phyloP scores from a whole-genome alignment of 2,113 vertebrate species.

The Sinocyclocheilus rhinocerous region DNA sequence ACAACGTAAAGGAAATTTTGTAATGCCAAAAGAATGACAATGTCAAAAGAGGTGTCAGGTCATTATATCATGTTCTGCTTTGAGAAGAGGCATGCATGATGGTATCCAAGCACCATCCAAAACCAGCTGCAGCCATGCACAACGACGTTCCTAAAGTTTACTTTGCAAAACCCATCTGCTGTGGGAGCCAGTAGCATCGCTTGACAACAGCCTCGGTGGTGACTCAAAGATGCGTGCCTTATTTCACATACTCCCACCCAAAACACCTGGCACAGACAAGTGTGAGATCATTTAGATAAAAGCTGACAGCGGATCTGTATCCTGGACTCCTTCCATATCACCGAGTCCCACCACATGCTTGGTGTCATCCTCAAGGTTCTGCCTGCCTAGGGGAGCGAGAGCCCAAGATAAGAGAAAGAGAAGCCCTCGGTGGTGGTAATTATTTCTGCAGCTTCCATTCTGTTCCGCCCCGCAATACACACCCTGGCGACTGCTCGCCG shows the following conservation, averaged over 20 bases:
- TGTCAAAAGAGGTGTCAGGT: slow-evolving; percentile 6
- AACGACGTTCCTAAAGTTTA: slow-evolving; percentile 28
- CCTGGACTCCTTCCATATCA: slow-evolving; percentile 76
- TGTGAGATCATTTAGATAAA: slow-evolving; percentile 72
- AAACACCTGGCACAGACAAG: slow-evolving; percentile 63
- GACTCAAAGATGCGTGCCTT: slow-evolving; percentile 62
- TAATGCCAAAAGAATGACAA: neutral
- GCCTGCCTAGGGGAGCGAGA: slow-evolving; percentile 54
- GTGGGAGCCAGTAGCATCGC: slow-evolving; percentile 14
- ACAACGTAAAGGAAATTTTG: neutral
- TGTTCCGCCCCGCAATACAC: slow-evolving; percentile 49
- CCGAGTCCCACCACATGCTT: slow-evolving; percentile 77
- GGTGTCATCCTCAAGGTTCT: slow-evolving; percentile 74
- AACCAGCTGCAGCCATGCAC: slow-evolving; percentile 16
- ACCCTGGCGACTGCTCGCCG: slow-evolving; percentile 5
- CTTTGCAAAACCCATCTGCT: slow-evolving; percentile 37
- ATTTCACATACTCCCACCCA: slow-evolving; percentile 69
- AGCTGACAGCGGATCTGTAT: slow-evolving; percentile 67
- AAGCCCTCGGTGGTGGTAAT: slow-evolving; percentile 70
- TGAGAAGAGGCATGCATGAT: neutral
- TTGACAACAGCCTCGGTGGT: slow-evolving; percentile 58
- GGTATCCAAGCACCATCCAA: slow-evolving; percentile 7
- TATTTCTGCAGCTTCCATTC: slow-evolving; percentile 68
- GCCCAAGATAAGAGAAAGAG: slow-evolving; percentile 57
- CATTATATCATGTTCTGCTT: neutral